A percentile compares a stretch with the other conserved stretches of the same genome.
phyloP scores from a whole-genome alignment of 2,888 invertebrate species.

The Oscheius myriophilus region DNA sequence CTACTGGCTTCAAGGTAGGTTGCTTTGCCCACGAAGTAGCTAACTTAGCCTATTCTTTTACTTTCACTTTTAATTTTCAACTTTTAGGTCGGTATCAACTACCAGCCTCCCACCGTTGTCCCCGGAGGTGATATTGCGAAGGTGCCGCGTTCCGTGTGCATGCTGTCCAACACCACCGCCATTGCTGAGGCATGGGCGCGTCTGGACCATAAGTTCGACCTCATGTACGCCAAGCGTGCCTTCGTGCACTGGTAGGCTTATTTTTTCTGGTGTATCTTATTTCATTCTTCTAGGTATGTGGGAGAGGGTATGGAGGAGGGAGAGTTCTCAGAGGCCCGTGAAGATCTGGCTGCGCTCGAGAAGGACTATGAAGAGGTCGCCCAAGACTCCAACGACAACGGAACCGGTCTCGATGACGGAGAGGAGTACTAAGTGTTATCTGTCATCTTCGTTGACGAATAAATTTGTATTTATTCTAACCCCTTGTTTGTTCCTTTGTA shows the following conservation, averaged over 20 bases:
- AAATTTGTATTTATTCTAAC: constrained; percentile 12
- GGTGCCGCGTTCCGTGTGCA: constrained; percentile 81
- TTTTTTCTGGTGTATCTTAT: background rate
- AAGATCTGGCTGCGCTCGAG: constrained; percentile 64
- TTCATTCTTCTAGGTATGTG: constrained; percentile 79
- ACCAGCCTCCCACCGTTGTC: constrained; percentile 83
- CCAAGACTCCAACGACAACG: constrained; percentile 35
- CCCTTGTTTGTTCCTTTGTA: background rate
- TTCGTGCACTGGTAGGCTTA: constrained; percentile 56
- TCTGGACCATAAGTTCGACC: constrained; percentile 80
- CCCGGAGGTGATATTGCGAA: constrained; percentile 87
- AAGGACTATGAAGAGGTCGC: constrained; percentile 64
- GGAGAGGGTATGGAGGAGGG: constrained; percentile 71
- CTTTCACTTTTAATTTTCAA: too few relatives aligned
- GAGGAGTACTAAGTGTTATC: constrained; percentile 44
- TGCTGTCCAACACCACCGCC: constrained; percentile 90
- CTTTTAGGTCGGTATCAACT: constrained; percentile 74
- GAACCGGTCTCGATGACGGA: constrained; percentile 51
- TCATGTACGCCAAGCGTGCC: constrained; percentile 80
- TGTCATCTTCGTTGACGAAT: constrained; percentile 4
- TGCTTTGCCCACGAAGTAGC: background rate
- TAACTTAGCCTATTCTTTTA: too few relatives aligned
- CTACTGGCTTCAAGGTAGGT: constrained; percentile 58
- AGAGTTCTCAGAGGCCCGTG: constrained; percentile 69
- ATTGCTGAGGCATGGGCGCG: constrained; percentile 87